Base-by-base conservation (phyloP, 2,888 invertebrate species). In the Theretra japonica region DNA sequence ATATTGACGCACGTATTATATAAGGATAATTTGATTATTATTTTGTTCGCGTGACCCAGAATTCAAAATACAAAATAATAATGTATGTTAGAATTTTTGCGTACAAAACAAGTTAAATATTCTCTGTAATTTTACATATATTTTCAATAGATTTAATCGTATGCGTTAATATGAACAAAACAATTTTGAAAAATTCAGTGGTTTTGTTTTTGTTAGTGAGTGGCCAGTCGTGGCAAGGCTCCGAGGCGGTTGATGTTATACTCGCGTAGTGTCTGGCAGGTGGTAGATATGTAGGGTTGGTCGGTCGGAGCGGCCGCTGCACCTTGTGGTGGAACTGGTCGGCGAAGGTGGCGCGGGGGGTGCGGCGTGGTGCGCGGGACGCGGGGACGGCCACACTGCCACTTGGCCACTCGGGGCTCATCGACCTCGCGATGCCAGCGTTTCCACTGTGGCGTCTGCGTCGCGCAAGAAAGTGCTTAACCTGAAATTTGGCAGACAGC, bases 291-390 rank as follows among this genome's bases (percentile, higher is more conserved):
- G 89, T 92, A 89, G 91, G 91, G 92, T 88, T 88, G 91, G 91
- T 88, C 86, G 87, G 85, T 85, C 85, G 86, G 85, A 78, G 89
- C 88, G 90, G 90, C 82, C 92, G 90, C 88, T 92, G 91, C 92
- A 93, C 92, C 91, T 92, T 91, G 91, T 90, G 90, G 86, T 87
- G 86, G 88, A 92, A 93, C 93, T 90, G 93, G 93, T 93, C 90
- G 87, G 84, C 82, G 79, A 73, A 77, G 82, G 79, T 75, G 80
- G 80, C 80, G 82, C 77, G 80, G 75, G 76, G 73, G 70, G 70
- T 69, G 79, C 81, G 76, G 80, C 74, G 84, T 80, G 83, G 82
- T 82, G 65, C 17, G 65, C 48, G 65, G 65, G 65, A 17, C 65
- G 23, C 65, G 41, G 19, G 60, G 25, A 23, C 65, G 77, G 79